A percentile compares a stretch with the other conserved stretches of the same genome.
phyloP scores from a whole-genome alignment of 2,888 invertebrate species.

The Ophonus ardosiacus region DNA sequence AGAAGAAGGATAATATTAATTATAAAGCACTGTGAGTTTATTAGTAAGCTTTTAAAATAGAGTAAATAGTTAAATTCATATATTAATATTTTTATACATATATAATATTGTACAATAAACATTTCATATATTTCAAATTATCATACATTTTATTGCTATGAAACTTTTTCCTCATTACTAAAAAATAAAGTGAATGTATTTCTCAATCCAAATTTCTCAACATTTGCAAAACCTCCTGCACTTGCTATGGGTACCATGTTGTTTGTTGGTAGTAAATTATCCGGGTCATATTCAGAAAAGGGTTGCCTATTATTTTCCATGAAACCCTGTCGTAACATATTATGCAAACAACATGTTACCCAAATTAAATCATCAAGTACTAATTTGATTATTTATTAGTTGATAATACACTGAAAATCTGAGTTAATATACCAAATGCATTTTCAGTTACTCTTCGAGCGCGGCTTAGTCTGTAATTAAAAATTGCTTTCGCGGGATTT shows the following conservation, averaged over 20 bases:
- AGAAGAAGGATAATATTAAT: neutral
- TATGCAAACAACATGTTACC: conserved; percentile 23
- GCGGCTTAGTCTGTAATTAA: conserved; percentile 28
- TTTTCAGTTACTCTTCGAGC: conserved; percentile 33
- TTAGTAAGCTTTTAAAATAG: neutral
- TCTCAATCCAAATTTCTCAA: conserved; percentile 12
- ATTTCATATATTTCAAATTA: too few species aligned
- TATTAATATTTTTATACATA: neutral
- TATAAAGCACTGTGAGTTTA: neutral
- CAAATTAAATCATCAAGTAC: conserved; percentile 29
- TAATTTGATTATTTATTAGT: conserved; percentile 15
- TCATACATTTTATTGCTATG: neutral
- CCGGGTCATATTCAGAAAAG: conserved; percentile 17
- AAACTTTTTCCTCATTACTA: neutral
- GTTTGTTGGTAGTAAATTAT: neutral
- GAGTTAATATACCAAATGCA: conserved; percentile 7
- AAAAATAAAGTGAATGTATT: conserved; percentile 19
- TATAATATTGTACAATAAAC: neutral
- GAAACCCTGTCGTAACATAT: conserved; percentile 20
- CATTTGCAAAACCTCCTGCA: conserved; percentile 23
- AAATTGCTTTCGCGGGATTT: conserved; percentile 35
- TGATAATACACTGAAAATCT: conserved; percentile 20
- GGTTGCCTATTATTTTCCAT: conserved; percentile 26
- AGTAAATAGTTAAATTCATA: neutral
- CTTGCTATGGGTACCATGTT: conserved; percentile 12